phyloP scores from a whole-genome alignment of 2,888 invertebrate species.

The Pheosia gnoma region DNA sequence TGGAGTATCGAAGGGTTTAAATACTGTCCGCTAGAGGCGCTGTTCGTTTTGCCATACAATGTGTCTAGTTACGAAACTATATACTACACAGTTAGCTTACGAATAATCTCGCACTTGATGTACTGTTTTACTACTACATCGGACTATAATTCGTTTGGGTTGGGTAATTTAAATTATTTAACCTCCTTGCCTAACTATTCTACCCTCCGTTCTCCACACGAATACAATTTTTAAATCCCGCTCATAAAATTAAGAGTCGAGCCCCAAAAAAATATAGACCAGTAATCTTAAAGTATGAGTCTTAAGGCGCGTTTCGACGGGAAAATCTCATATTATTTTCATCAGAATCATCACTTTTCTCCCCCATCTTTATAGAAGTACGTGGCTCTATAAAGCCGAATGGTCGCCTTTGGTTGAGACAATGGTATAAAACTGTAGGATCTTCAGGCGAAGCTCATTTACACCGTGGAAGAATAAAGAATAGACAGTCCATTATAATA shows the following conservation, averaged over 20 bases:
- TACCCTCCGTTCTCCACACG: neutral
- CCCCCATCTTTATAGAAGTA: conserved; percentile 52
- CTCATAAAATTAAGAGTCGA: conserved; percentile 66
- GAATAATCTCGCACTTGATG: too few species aligned
- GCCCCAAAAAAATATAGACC: conserved; percentile 46
- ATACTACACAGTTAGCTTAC: too few species aligned
- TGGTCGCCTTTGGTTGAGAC: conserved; percentile 59
- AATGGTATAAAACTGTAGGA: conserved; percentile 49
- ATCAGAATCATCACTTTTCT: conserved; percentile 33
- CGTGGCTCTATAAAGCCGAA: conserved; percentile 56
- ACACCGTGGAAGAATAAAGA: conserved; percentile 19
- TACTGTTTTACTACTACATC: too few species aligned
- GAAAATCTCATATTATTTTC: conserved; percentile 65
- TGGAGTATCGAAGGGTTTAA: too few species aligned
- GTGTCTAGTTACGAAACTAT: too few species aligned
- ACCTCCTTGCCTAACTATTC: too few species aligned
- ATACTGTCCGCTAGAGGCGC: too few species aligned
- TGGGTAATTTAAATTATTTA: too few species aligned
- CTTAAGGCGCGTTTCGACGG: conserved; percentile 53
- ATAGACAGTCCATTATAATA: neutral
- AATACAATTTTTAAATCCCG: neutral
- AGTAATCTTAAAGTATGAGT: conserved; percentile 48
- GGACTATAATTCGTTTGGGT: too few species aligned
- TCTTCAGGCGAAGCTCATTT: conserved; percentile 33
- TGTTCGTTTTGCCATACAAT: too few species aligned